A percentile compares a stretch with the other conserved stretches of the same genome.
These are phyloP conservation scores for Arbacia lixula DNA, from an alignment of 53 echinoderm and acorn worm genomes.

Conservation along the genomic window DNA sequence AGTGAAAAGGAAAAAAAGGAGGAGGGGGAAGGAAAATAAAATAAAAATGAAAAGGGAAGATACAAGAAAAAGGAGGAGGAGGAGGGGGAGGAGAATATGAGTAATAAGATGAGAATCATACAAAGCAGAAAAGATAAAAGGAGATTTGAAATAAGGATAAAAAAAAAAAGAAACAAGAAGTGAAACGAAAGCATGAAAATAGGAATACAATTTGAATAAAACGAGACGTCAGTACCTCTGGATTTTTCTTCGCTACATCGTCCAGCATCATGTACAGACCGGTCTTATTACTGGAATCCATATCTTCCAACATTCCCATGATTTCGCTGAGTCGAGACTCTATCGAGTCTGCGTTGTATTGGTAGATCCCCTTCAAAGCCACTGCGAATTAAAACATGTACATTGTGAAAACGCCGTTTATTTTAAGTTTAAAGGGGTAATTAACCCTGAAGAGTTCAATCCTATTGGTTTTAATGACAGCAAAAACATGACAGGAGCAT, in stretches of 20 bases:
- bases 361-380: constrained; percentile 75
- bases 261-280: constrained; percentile 83
- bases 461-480: too few relatives aligned
- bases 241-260: constrained; percentile 81
- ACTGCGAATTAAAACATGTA: constrained; percentile 27
- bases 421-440: too few relatives aligned
- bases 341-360: constrained; percentile 72
- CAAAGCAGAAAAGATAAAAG: background rate
- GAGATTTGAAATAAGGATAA: too few relatives aligned
- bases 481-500: too few relatives aligned
- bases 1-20: too few relatives aligned
- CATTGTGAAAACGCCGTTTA: background rate
- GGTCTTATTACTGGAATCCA: constrained; percentile 61
- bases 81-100: background rate
- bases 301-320: constrained; percentile 68
- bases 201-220: background rate
- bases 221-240: constrained; percentile 60
- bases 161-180: too few relatives aligned
- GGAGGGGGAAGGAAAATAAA: background rate
- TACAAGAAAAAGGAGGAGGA: background rate
- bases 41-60: background rate
- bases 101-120: background rate
- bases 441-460: too few relatives aligned
- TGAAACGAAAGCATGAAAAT: too few relatives aligned
- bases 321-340: constrained; percentile 69